Evolutionary conservation across 2,888 invertebrate genomes (phyloP).

Genomic region (Tiphia femorata): DNA sequence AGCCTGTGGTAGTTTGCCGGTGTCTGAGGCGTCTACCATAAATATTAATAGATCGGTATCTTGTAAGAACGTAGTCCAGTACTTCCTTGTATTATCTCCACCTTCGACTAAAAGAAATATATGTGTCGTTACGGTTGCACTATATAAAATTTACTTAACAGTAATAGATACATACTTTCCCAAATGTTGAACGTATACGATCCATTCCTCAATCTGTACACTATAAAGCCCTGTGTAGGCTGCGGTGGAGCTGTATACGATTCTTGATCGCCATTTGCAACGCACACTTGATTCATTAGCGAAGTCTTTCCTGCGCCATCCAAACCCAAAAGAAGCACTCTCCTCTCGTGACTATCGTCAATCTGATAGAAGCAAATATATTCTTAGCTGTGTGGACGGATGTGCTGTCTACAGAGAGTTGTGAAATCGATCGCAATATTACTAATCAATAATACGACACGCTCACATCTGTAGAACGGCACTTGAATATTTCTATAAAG

Average conservation of each 20-base stretch:
- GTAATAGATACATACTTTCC: constrained; percentile 61
- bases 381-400: not conserved
- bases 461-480: not conserved
- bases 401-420: not conserved
- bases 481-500: constrained; percentile 5
- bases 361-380: constrained; percentile 56
- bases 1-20: constrained; percentile 58
- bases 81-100: constrained; percentile 57
- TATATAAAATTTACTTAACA: not conserved
- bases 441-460: not conserved
- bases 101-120: constrained; percentile 59
- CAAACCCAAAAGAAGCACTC: constrained; percentile 65
- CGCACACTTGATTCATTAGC: constrained; percentile 62
- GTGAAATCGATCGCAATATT: no score
- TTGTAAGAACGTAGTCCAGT: constrained; percentile 66
- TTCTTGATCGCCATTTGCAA: constrained; percentile 45
- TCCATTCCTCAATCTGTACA: constrained; percentile 59
- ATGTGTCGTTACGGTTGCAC: not conserved
- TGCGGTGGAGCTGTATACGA: constrained; percentile 51
- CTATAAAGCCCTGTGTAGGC: constrained; percentile 62
- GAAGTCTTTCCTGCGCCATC: constrained; percentile 67
- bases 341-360: constrained; percentile 64
- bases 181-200: constrained; percentile 60
- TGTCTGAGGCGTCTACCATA: constrained; percentile 66
- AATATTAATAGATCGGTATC: constrained; percentile 68